phyloP scores from a whole-genome alignment of 2,888 invertebrate species.

The Hypselothyrea guttata region DNA sequence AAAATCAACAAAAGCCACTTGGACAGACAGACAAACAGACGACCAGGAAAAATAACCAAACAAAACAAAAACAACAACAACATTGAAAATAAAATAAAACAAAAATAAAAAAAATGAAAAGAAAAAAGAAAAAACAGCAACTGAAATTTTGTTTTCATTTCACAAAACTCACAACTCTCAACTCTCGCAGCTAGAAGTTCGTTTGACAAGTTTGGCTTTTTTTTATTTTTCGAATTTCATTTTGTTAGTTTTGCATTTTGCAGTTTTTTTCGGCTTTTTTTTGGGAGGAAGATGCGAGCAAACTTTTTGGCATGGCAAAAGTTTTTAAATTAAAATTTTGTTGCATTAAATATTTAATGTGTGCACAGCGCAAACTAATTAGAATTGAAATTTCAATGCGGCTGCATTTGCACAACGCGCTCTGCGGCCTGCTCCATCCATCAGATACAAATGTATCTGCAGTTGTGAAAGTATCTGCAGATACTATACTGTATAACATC shows the following conservation, averaged over 20 bases:
- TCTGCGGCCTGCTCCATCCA: conserved; percentile 12
- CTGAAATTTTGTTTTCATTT: conserved; percentile 64
- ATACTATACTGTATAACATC: too few relatives aligned
- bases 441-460: conserved; percentile 40
- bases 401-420: conserved; percentile 7
- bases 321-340: conserved; percentile 58
- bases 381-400: conserved; percentile 53
- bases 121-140: conserved; percentile 44
- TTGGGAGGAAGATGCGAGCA: conserved; percentile 9
- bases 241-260: conserved; percentile 16
- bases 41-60: conserved; percentile 17
- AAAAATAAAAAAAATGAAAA: conserved; percentile 26
- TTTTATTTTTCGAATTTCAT: background rate
- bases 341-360: conserved; percentile 57
- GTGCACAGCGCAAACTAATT: conserved; percentile 49
- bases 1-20: conserved; percentile 63
- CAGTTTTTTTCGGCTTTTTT: too few relatives aligned
- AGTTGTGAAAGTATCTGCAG: background rate
- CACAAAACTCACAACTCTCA: conserved; percentile 53
- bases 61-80: conserved; percentile 23
- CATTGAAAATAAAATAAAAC: conserved; percentile 32
- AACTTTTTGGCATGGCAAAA: conserved; percentile 31
- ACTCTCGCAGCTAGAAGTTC: conserved; percentile 28
- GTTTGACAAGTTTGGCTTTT: conserved; percentile 19
- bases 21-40: conserved; percentile 42